phyloP scores from a whole-genome alignment of 2,797 vertebrate species.

The Acanthiza pusilla region DNA sequence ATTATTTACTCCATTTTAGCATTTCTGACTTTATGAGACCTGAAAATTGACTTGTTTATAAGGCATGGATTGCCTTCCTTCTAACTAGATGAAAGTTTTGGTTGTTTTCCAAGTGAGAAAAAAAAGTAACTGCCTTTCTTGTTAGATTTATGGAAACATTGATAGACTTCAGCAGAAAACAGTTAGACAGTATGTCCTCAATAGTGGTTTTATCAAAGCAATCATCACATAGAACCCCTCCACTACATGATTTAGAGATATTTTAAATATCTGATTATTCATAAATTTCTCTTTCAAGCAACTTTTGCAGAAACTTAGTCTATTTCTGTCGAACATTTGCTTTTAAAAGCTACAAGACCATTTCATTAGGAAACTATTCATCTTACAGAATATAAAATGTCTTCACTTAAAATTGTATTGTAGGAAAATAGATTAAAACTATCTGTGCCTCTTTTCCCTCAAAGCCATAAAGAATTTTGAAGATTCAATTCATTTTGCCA shows the following conservation, averaged over 20 bases:
- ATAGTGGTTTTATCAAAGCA: not conserved
- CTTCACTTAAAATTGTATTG: not conserved
- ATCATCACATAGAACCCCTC: not conserved
- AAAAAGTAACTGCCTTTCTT: not conserved
- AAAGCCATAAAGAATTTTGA: not conserved
- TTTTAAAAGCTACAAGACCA: not conserved
- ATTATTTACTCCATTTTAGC: not conserved
- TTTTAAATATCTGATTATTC: not conserved
- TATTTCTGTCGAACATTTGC: not conserved
- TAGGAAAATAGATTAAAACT: not conserved
- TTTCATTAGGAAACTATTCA: not conserved
- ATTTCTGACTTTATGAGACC: not conserved
- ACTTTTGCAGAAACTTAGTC: not conserved
- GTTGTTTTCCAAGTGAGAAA: not conserved
- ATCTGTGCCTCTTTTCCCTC: not conserved
- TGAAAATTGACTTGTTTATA: not conserved
- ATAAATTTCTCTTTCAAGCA: not conserved
- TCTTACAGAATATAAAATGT: not conserved
- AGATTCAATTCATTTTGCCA: not conserved
- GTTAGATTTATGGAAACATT: not conserved
- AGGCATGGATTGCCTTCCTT: not conserved
- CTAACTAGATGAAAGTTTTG: not conserved
- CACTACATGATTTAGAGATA: not conserved
- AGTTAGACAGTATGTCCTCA: not conserved
- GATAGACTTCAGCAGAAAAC: not conserved